Evolutionary conservation across 2,797 vertebrate genomes (phyloP).

Genomic region (Rhinogobio ventralis): DNA sequence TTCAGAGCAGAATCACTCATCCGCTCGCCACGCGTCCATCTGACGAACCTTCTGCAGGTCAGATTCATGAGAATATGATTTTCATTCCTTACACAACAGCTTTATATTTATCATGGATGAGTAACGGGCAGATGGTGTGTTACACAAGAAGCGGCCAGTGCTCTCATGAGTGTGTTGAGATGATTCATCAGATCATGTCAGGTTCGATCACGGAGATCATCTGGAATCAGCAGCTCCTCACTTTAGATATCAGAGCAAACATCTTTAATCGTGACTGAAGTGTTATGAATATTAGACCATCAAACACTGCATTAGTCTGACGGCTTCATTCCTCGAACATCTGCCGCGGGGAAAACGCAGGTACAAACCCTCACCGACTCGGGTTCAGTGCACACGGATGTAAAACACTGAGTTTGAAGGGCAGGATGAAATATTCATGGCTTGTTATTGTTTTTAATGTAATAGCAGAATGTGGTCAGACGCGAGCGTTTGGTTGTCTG

Average conservation of each 20-base stretch:
- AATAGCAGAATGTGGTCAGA: neutral
- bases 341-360: neutral
- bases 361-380: neutral
- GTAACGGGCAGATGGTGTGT: constrained; percentile 27
- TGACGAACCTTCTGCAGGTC: neutral
- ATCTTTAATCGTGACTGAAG: neutral
- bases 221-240: neutral
- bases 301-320: neutral
- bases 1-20: neutral
- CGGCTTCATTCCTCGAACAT: neutral
- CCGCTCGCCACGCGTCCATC: too few relatives aligned
- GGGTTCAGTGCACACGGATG: neutral
- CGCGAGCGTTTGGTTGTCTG: neutral
- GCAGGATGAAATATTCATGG: constrained; percentile 4
- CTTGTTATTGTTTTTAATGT: neutral
- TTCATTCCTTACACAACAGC: constrained; percentile 33
- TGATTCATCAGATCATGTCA: constrained; percentile 3
- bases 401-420: neutral
- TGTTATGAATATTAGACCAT: neutral
- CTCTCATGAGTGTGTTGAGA: neutral
- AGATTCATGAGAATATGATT: too few relatives aligned
- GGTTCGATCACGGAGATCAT: neutral
- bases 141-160: constrained; percentile 28
- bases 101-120: constrained; percentile 27
- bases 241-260: neutral